Base-by-base conservation (phyloP, 1,140 invertebrate species). In the Bombus breviceps region DNA sequence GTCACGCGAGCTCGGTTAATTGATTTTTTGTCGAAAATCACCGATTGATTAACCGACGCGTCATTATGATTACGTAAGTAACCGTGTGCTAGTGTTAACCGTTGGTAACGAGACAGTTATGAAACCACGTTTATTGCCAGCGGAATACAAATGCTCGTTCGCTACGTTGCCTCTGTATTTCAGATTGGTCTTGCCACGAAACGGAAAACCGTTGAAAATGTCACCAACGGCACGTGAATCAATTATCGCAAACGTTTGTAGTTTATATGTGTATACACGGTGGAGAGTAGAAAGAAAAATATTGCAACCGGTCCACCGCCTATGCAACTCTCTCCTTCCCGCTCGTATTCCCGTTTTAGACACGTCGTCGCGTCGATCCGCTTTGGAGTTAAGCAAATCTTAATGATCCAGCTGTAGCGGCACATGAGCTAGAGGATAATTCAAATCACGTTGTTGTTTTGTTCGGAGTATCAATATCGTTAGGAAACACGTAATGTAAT, bases 171-270 rank as follows among this genome's bases (percentile, higher is more conserved):
- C 13, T 66, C 32, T 53, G 18, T 77, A 82, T 86, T 77, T 86
- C 68, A 69, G 62, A 83, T 66, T 77, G 43, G 37, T 86, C 84
- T 28, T 34, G 77, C 47, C 47, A 22, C 18, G 59, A 37, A 66
- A 41, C 22, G 72, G 75, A 78, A 86, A 81, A 85, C n/a, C 82
- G 76, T 37, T 77, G 57, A 71, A 79, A 89, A 88, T 86, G 76
- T 88, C 87, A 79, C 41, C 77, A 37, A 81, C 53, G n/a, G 34
- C 69, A 62, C 47, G 69, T 71, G 81, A 88, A 89, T 89, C 88
- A 86, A 89, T 88, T 86, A 88, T 69, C 88, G 57, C 57, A 66
- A 89, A 79, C 59, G 28, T 62, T 53, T 6, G 6, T 53, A 22
- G 5, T 22, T 53, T 62, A n/a, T 62, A n/a, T 28, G 12, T 59